phyloP scores from a whole-genome alignment of 1,140 invertebrate species.

The Condylostylus longicornis region DNA sequence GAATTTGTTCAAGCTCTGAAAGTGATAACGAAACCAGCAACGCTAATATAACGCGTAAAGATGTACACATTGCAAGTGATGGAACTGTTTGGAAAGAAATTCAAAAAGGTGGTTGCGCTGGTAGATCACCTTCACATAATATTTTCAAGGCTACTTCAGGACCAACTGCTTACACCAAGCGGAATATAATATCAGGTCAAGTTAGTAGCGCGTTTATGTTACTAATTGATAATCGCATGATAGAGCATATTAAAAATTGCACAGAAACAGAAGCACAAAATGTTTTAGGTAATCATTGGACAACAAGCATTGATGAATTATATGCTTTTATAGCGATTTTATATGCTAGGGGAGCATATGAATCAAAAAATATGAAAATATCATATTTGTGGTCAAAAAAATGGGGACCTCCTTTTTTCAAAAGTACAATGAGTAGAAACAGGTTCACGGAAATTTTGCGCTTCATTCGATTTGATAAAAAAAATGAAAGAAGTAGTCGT shows the following conservation, averaged over 20 bases:
- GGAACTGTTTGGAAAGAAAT: conserved; percentile 10
- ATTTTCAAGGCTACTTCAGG: conserved; percentile 12
- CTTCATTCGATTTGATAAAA: conserved; percentile 21
- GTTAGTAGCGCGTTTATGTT: conserved; percentile 9
- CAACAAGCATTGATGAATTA: conserved; percentile 11
- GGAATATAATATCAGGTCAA: background rate
- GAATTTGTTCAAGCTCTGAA: background rate
- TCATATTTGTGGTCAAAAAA: conserved; percentile 3
- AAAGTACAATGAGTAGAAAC: conserved; percentile 17
- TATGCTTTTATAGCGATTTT: conserved; percentile 18
- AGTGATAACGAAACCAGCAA: conserved; percentile 1
- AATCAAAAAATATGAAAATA: conserved; percentile 12
- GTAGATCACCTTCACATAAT: conserved; percentile 10
- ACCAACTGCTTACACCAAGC: conserved; percentile 10
- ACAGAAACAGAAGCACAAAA: conserved; percentile 11
- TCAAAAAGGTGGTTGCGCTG: conserved; percentile 3
- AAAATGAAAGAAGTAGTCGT: conserved; percentile 14
- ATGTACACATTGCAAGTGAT: no score
- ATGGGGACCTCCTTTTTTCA: conserved; percentile 14
- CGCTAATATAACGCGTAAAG: background rate
- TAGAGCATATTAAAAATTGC: conserved; percentile 11
- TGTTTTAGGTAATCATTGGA: conserved; percentile 11
- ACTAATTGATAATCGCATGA: conserved; percentile 11
- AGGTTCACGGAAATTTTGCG: conserved; percentile 21
- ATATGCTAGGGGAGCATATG: conserved; percentile 15